phyloP scores from a whole-genome alignment of 2,888 invertebrate species.

The Hyposoter dolosus region DNA sequence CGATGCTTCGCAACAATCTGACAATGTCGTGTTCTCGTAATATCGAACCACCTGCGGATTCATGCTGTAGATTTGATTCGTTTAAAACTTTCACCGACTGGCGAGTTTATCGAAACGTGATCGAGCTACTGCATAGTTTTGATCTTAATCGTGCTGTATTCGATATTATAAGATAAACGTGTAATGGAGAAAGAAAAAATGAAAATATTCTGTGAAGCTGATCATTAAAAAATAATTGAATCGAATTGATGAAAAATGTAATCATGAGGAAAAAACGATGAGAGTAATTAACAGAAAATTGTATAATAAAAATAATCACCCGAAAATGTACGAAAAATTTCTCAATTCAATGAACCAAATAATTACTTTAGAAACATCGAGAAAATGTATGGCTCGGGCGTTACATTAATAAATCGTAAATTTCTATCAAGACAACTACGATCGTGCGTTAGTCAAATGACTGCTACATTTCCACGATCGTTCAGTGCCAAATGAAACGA shows the following conservation, averaged over 20 bases:
- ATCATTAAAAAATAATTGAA: not conserved
- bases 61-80: constrained; percentile 55
- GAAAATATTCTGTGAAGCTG: not conserved
- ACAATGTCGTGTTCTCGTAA: constrained; percentile 43
- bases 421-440: not conserved
- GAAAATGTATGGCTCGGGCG: not conserved
- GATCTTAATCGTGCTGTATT: constrained; percentile 28
- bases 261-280: not conserved
- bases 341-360: not conserved
- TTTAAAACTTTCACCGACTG: constrained; percentile 65
- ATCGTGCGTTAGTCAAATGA: too few species aligned
- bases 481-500: not conserved
- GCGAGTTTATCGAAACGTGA: constrained; percentile 61
- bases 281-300: not conserved
- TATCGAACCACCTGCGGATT: constrained; percentile 26
- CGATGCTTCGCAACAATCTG: constrained; percentile 40
- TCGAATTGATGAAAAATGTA: not conserved
- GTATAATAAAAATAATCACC: not conserved
- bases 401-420: not conserved
- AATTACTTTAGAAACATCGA: not conserved
- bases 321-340: not conserved
- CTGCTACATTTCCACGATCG: too few species aligned
- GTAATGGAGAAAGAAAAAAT: not conserved
- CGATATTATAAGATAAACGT: constrained; percentile 2
- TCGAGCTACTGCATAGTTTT: constrained; percentile 43